Evolutionary conservation across 1,140 invertebrate species (phyloP).

Genomic region (Achatina immaculata): DNA sequence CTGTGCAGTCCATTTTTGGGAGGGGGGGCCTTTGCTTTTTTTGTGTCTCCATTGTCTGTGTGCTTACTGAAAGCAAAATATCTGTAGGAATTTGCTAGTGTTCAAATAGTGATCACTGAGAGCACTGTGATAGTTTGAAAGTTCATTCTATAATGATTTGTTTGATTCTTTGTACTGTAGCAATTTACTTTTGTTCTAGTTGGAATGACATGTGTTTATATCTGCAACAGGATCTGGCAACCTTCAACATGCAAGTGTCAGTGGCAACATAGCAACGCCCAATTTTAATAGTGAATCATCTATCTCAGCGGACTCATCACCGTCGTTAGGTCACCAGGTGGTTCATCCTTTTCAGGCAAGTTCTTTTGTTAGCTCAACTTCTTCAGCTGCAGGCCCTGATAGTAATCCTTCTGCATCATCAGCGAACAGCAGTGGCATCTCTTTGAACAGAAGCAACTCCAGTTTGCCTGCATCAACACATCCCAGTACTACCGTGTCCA

Average conservation of each 20-base stretch:
- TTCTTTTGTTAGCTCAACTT: too few species aligned
- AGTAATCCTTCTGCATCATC: not conserved
- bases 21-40: too few species aligned
- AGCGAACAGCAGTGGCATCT: not conserved
- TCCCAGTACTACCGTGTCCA: not conserved
- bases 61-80: too few species aligned
- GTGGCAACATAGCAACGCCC: constrained; percentile 46
- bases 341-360: not conserved
- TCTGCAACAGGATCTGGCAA: not conserved
- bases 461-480: not conserved
- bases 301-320: constrained; percentile 21
- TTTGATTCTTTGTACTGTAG: too few species aligned
- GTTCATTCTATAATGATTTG: too few species aligned
- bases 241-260: constrained; percentile 23
- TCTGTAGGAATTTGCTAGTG: too few species aligned
- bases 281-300: constrained; percentile 37
- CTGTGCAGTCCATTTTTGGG: too few species aligned
- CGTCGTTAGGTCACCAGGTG: not conserved
- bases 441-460: not conserved
- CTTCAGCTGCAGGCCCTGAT: not conserved
- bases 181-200: too few species aligned
- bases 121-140: too few species aligned
- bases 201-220: too few species aligned
- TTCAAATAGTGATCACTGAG: too few species aligned
- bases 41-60: too few species aligned